These are phyloP conservation scores for Alca torda DNA, from an alignment of 2,797 vertebrate species.

Conservation along the genomic window DNA sequence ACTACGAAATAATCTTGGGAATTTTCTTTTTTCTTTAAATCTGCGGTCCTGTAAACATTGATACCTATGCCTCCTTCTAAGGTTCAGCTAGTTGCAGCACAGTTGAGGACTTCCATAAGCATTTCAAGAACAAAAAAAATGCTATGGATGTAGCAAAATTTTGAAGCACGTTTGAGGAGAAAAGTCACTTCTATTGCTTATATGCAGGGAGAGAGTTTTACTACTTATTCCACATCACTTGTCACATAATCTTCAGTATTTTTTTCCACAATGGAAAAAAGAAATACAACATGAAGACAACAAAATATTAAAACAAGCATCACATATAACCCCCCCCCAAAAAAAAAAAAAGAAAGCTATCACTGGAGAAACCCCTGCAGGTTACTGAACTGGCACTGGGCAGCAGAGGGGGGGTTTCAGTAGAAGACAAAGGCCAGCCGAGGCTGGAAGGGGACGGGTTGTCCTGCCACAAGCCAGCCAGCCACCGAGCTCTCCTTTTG, in stretches of 20 bases:
- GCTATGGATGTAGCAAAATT: neutral
- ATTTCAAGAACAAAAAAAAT: neutral
- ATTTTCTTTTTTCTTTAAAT: neutral
- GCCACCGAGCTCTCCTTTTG: conserved; percentile 67
- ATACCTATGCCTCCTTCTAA: neutral
- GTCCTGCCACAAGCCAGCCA: conserved; percentile 65
- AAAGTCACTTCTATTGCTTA: neutral
- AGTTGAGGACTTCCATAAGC: neutral
- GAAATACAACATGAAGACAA: neutral
- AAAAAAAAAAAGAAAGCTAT: neutral
- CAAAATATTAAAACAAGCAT: neutral
- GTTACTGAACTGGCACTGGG: neutral
- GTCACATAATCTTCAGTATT: neutral
- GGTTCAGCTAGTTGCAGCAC: neutral
- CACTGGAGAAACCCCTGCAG: neutral
- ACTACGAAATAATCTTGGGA: neutral
- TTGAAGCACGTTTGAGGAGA: neutral
- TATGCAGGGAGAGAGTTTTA: neutral
- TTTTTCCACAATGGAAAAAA: neutral
- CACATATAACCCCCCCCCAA: neutral
- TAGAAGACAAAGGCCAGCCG: conserved; percentile 49
- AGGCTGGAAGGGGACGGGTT: conserved; percentile 52
- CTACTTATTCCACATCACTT: neutral
- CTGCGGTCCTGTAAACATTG: neutral
- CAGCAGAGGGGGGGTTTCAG: neutral